Base-by-base conservation (phyloP, 2,113 vertebrate species). In the Rhodinocichla rosea region DNA sequence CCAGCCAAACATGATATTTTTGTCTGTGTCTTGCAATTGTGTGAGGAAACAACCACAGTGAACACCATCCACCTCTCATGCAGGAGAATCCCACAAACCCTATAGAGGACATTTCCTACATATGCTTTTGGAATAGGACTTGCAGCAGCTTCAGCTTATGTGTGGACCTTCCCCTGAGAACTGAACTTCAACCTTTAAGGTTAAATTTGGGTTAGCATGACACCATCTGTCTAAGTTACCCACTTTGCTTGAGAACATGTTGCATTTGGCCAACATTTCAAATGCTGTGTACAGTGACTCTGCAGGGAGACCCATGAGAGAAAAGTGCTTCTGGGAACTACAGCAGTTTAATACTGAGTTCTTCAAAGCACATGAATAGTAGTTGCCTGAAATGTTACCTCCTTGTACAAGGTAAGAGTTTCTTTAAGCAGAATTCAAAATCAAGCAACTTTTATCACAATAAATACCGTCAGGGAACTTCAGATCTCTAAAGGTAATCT, bases 111-210 rank as follows among this genome's bases (percentile, higher is more conserved):
- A 8, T 83, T 83, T 83, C 50, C 35, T 67, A 17, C 10, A 19
- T 12, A 26, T 2, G 0, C 7, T 73, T 23, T 65, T 8, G 0
- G 57, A 91, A 45, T 1, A 39, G 22, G 35, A 50, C 30, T 80
- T 59, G 39, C 19, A 55, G 73, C 40, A 73, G 37, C 56, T 74
- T 67, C 60, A 50, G 30, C 16, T 40, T 6, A 2, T 5, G 4
- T 0, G 0, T 60, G 49, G 56, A 35, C 35, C 44, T 65, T 86
- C n/a, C 39, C 4, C 35, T 0, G 0, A 37, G 32, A 60, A 23
- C 1, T n/a, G 33, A 55, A 55, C 65, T 64, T 86, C 68, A 47
- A 7, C 39, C 30, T 77, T 47, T 47, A 44, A 71, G 44, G 64
- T 52, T 83, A 70, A 49, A 63, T 55, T 60, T 44, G 62, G 45